Evolutionary conservation across 2,113 vertebrate genomes (phyloP), one percentile per base, ranked within the genome.

Genomic region (Pangasianodon hypophthalmus): DNA sequence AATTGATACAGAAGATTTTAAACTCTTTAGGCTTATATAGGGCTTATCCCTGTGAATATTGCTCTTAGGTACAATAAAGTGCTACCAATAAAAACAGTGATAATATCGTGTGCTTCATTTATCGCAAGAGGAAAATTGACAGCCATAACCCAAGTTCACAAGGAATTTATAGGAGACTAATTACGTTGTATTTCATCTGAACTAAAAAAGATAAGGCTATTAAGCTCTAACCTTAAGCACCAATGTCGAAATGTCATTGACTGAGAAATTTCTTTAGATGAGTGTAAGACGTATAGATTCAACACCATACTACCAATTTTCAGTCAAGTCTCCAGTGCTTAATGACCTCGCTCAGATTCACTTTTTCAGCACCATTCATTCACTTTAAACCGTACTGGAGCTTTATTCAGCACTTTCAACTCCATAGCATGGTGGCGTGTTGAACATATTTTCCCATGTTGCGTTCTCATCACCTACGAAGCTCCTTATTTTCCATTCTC

Each of bases 401-500:
- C 37, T 67, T 19, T 41, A 19, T 77, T 89, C 41, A 46, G 5
- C 29, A 52, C 1, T 18, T 77, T 21, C 24, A 82, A 82, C 46
- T 44, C 62, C 26, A 48, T 24, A n/a, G 88, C 71, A 50, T 60
- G 52, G 29, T 75, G 80, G 73, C 16, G 41, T 24, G 13, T 56
- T 14, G 24, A 85, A 71, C 32, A 9, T 41, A 41, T 67, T 75
- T 46, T 13, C 50, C 84, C 85, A 41, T 75, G 64, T 73, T 62
- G 52, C 2, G 13, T 77, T 56, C 11, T 62, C 86, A 44, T 88
- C 71, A 58, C 44, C 85, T 89, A 81, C 13, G 4, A 87, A 88
- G 54, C 48, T 88, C 77, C 85, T 90, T 88, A 85, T 79, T 91
- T 88, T 69, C 84, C 79, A 88, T 83, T 82, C 87, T 85, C 18